phyloP scores from a whole-genome alignment of 2,797 vertebrate genomes.

The Acestrorhynchus altus region DNA sequence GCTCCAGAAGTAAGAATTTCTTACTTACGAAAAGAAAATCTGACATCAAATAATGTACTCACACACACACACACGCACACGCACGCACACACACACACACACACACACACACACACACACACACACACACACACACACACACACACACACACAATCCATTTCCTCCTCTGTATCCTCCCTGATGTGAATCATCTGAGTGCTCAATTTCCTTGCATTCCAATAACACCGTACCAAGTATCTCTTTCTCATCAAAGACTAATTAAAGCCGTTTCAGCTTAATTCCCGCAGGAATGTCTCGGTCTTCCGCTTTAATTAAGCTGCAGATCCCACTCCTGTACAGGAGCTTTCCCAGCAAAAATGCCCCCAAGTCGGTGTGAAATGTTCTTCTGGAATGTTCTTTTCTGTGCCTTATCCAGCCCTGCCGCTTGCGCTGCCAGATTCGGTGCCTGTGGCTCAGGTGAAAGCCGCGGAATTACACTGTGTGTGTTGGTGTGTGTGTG shows the following conservation, averaged over 20 bases:
- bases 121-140: too few species aligned
- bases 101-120: too few species aligned
- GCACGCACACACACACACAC: too few species aligned
- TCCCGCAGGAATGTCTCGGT: constrained; percentile 65
- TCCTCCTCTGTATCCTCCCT: neutral
- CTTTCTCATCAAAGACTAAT: constrained; percentile 73
- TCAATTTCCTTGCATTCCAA: constrained; percentile 58
- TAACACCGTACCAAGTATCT: constrained; percentile 59
- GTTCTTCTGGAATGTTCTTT: constrained; percentile 43
- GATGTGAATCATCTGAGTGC: constrained; percentile 42
- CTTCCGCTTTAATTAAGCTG: constrained; percentile 57
- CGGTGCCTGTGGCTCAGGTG: neutral
- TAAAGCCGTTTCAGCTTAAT: constrained; percentile 68
- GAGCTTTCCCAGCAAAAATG: constrained; percentile 41
- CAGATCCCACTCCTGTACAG: constrained; percentile 13
- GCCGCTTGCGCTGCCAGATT: constrained; percentile 15
- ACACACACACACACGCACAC: too few species aligned
- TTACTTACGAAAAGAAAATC: too few species aligned
- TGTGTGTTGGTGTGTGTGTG: neutral
- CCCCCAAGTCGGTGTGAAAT: constrained; percentile 1
- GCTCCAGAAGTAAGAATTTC: neutral
- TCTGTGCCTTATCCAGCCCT: neutral
- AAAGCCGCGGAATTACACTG: neutral
- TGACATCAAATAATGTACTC: too few species aligned
- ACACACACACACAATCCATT: neutral